phyloP scores from a whole-genome alignment of 2,888 invertebrate genomes.

The Malacosoma neustria region DNA sequence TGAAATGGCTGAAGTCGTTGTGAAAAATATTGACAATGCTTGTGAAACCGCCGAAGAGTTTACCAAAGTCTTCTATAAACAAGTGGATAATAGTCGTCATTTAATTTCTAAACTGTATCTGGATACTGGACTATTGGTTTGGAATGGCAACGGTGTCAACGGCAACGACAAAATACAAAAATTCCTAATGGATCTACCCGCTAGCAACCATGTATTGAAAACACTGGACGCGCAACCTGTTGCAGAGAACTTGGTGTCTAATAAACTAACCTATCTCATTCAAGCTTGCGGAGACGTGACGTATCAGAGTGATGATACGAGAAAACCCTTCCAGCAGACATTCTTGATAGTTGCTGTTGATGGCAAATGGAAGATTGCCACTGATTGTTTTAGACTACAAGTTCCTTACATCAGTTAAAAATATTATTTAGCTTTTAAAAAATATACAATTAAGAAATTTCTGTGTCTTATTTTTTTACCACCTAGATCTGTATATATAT shows the following conservation, averaged over 20 bases:
- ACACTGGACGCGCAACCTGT: constrained; percentile 93
- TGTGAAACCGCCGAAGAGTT: constrained; percentile 92
- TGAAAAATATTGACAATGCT: constrained; percentile 84
- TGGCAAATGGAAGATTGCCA: constrained; percentile 95
- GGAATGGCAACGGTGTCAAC: constrained; percentile 92
- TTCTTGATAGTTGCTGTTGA: constrained; percentile 91
- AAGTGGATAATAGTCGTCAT: constrained; percentile 90
- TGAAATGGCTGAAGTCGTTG: constrained; percentile 68
- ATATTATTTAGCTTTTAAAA: neutral
- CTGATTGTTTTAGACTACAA: constrained; percentile 90
- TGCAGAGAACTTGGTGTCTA: constrained; percentile 81
- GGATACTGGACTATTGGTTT: constrained; percentile 88
- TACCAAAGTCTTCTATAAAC: constrained; percentile 91
- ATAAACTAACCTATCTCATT: constrained; percentile 87
- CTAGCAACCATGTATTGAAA: constrained; percentile 83
- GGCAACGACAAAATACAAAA: constrained; percentile 90
- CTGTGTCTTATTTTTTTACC: too few species aligned
- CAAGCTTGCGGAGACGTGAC: constrained; percentile 89
- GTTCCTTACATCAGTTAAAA: constrained; percentile 54
- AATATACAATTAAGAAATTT: neutral
- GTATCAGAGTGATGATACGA: constrained; percentile 73
- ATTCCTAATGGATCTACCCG: constrained; percentile 88
- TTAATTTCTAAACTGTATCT: constrained; percentile 87
- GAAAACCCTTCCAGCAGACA: constrained; percentile 86
- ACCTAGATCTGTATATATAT: too few species aligned